Conservation (phyloP, 2,888 invertebrate genomes). For the Eumacrocentrus americanus region DNA sequence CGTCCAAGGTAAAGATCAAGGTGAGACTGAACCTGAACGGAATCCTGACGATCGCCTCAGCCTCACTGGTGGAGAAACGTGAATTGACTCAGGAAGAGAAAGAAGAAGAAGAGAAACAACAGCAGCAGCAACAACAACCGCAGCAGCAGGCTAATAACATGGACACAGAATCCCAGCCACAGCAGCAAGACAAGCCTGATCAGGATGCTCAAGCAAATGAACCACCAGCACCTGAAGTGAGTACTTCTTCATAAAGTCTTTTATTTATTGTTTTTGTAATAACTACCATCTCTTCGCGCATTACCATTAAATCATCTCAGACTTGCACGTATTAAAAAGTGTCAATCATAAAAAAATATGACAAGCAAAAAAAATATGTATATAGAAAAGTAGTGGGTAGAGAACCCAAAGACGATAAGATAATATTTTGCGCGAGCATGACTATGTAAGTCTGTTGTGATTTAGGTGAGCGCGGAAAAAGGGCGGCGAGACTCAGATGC, state of each 20-base stretch:
- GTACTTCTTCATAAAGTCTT: too few relatives aligned
- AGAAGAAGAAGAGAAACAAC: slow-evolving; percentile 55
- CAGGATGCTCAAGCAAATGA: slow-evolving; percentile 58
- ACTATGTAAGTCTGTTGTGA: slow-evolving; percentile 58
- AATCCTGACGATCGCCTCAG: slow-evolving; percentile 85
- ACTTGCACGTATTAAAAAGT: slow-evolving; percentile 19
- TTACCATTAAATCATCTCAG: slow-evolving; percentile 28
- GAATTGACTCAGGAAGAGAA: slow-evolving; percentile 58
- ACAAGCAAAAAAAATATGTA: neutral
- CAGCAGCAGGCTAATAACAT: slow-evolving; percentile 42
- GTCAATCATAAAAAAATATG: neutral
- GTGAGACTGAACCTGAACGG: slow-evolving; percentile 94
- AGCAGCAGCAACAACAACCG: slow-evolving; percentile 53
- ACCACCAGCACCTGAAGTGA: slow-evolving; percentile 57
- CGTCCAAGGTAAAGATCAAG: slow-evolving; percentile 96
- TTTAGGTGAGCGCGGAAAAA: slow-evolving; percentile 61
- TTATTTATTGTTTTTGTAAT: neutral
- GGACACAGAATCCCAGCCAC: slow-evolving; percentile 42
- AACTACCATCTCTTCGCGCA: slow-evolving; percentile 6
- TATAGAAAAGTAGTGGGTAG: neutral
- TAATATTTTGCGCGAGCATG: slow-evolving; percentile 31
- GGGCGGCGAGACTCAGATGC: slow-evolving; percentile 57
- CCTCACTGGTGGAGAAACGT: slow-evolving; percentile 78
- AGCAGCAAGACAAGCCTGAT: slow-evolving; percentile 53
- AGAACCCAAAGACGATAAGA: neutral